phyloP scores from a whole-genome alignment of 2,113 vertebrate species.

The Gallinago jamesoni region DNA sequence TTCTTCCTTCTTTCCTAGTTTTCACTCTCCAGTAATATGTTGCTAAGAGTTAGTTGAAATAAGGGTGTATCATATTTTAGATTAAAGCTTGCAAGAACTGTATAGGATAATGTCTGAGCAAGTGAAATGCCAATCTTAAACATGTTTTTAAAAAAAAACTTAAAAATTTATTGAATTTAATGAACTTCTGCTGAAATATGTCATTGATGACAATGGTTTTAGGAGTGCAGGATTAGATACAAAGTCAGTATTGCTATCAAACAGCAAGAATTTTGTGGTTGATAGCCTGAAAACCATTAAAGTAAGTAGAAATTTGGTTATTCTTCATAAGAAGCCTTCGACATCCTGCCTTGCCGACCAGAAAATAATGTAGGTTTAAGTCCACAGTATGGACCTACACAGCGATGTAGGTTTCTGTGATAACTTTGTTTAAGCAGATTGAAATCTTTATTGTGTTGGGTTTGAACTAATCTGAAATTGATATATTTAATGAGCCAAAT shows the following conservation, averaged over 20 bases:
- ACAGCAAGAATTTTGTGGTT: not conserved
- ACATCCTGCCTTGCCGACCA: not conserved
- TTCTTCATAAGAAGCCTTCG: not conserved
- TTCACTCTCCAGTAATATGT: not conserved
- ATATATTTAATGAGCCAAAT: conserved; percentile 17
- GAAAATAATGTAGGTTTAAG: not conserved
- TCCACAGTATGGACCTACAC: not conserved
- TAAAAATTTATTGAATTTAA: not conserved
- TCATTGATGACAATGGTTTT: not conserved
- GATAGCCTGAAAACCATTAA: not conserved
- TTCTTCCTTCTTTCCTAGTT: not conserved
- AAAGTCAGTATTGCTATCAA: not conserved
- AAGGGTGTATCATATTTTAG: not conserved
- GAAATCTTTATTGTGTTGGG: not conserved
- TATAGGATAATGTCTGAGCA: not conserved
- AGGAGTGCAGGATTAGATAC: not conserved
- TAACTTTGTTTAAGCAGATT: not conserved
- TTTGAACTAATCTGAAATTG: not conserved
- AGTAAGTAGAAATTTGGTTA: not conserved
- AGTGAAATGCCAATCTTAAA: not conserved
- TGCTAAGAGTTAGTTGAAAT: not conserved
- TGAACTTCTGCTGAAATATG: not conserved
- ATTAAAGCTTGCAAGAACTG: not conserved
- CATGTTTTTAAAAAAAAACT: not conserved
- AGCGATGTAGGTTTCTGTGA: not conserved